Evolutionary conservation across 2,113 vertebrate genomes (phyloP).

Genomic region (Crocuta crocuta): DNA sequence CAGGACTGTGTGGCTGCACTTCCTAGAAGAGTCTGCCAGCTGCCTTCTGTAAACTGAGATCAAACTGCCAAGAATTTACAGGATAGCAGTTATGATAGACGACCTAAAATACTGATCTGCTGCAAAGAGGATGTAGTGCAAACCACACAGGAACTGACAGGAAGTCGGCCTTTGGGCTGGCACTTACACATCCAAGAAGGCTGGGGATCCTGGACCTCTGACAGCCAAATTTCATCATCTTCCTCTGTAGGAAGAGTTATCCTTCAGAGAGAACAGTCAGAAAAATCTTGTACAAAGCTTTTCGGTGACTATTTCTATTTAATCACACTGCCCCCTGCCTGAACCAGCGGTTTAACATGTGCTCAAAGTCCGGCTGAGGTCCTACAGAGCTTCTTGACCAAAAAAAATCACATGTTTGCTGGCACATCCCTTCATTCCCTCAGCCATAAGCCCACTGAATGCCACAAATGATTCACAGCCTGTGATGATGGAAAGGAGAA

Average conservation of each 20-base stretch:
- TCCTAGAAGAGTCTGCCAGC: conserved; percentile 80
- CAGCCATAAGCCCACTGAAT: conserved; percentile 36
- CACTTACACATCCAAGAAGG: conserved; percentile 60
- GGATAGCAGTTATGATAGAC: conserved; percentile 81
- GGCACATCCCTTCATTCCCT: conserved; percentile 47
- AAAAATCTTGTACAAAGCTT: conserved; percentile 67
- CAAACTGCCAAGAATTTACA: conserved; percentile 65
- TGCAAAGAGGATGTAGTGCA: conserved; percentile 83
- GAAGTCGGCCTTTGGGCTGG: conserved; percentile 72
- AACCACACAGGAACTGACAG: conserved; percentile 85
- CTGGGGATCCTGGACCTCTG: conserved; percentile 71
- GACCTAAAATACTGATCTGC: conserved; percentile 76
- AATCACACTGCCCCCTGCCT: conserved; percentile 3
- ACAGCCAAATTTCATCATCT: conserved; percentile 80
- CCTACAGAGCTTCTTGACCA: conserved; percentile 58
- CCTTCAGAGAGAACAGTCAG: neutral
- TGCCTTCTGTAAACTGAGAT: conserved; percentile 65
- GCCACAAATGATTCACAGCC: conserved; percentile 63
- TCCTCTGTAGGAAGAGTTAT: conserved; percentile 77
- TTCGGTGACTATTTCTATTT: conserved; percentile 60
- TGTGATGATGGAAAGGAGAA: conserved; percentile 70
- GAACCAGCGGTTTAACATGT: neutral
- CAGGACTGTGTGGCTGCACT: conserved; percentile 69
- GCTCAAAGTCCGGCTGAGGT: conserved; percentile 29
- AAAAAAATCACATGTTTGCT: conserved; percentile 61